A percentile compares a stretch with the other conserved stretches of the same genome.
Evolutionary conservation across 2,113 vertebrate genomes (phyloP).

Genomic region (Dissostichus mawsoni): DNA sequence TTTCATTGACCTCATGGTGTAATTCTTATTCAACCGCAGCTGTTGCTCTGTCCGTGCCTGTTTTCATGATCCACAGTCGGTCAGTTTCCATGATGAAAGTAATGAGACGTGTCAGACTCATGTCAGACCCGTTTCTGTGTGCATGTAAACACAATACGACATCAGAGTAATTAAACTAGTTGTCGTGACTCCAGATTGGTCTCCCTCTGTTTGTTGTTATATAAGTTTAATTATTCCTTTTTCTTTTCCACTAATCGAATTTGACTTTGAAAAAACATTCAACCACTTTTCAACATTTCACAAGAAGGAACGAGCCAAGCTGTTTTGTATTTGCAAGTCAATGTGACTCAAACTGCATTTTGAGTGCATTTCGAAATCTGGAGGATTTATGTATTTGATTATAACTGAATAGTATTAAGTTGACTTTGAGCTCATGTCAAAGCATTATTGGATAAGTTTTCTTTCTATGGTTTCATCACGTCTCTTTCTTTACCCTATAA

Average conservation of each 20-base stretch:
- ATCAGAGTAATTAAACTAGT: slow-evolving; percentile 34
- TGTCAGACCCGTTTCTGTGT: slow-evolving; percentile 43
- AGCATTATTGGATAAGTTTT: neutral
- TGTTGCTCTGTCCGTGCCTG: neutral
- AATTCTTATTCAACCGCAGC: no score
- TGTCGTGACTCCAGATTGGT: neutral
- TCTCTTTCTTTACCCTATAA: neutral
- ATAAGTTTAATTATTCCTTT: slow-evolving; percentile 1
- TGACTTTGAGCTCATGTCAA: neutral
- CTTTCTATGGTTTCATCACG: neutral
- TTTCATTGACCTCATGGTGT: no score
- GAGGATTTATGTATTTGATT: neutral
- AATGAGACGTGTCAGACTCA: neutral
- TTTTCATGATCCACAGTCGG: neutral
- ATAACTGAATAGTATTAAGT: neutral
- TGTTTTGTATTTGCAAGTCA: neutral
- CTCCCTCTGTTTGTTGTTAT: slow-evolving; percentile 12
- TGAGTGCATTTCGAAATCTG: neutral
- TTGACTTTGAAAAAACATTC: neutral
- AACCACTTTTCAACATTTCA: neutral
- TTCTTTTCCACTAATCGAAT: neutral
- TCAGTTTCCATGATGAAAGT: slow-evolving; percentile 6
- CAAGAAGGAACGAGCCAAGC: neutral
- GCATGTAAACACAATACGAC: slow-evolving; percentile 46
- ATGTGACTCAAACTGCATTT: neutral